phyloP scores from a whole-genome alignment of 1,140 invertebrate species.

The fruit fly (Drosophila melanogaster) region DNA sequence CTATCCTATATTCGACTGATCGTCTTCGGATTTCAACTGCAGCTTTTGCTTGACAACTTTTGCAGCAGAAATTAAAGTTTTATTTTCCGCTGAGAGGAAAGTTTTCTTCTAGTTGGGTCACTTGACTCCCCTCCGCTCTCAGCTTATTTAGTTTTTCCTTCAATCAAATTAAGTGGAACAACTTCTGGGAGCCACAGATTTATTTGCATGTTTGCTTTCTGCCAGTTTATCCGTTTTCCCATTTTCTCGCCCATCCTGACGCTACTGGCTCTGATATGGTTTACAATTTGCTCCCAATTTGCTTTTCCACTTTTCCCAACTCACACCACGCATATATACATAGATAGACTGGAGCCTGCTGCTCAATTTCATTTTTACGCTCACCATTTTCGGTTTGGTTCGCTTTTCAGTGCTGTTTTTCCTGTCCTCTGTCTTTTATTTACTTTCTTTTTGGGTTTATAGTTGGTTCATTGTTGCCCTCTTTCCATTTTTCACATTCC shows the following conservation, averaged over 20 bases:
- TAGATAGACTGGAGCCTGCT: conserved; percentile 52
- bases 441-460: conserved; percentile 35
- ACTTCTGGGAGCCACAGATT: conserved; percentile 43
- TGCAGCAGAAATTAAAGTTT: conserved; percentile 14
- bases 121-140: not conserved
- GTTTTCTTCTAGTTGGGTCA: conserved; percentile 4
- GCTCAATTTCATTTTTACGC: conserved; percentile 75
- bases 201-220: conserved; percentile 44
- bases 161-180: conserved; percentile 45
- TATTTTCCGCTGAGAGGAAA: conserved; percentile 10
- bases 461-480: conserved; percentile 21
- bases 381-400: conserved; percentile 55
- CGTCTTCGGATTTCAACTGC: too few relatives aligned
- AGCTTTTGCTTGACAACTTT: not conserved
- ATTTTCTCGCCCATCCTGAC: conserved; percentile 18
- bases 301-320: conserved; percentile 16
- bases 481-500: not conserved
- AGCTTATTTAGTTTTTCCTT: conserved; percentile 22
- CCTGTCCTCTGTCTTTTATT: conserved; percentile 31
- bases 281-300: conserved; percentile 48
- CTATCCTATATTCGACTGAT: too few relatives aligned
- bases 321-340: conserved; percentile 17
- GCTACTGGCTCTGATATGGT: conserved; percentile 46
- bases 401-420: conserved; percentile 36
- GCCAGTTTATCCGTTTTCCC: conserved; percentile 30